These are phyloP conservation scores for Microctenopoma lineatum DNA, from an alignment of 2,797 vertebrate genomes.

Conservation along the genomic window DNA sequence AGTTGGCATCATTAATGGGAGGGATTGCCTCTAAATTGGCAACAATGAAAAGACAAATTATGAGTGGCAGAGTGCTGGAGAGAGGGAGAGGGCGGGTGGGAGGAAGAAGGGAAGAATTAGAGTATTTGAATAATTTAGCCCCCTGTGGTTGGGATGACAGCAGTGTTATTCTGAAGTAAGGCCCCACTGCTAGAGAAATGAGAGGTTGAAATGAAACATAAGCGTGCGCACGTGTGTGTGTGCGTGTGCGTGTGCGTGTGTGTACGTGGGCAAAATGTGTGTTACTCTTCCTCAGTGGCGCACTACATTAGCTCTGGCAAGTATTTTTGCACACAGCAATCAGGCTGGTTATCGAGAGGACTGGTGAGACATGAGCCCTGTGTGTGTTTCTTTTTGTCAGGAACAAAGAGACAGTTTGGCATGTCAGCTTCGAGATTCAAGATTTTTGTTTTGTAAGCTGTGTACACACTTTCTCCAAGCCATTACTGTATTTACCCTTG, in stretches of 20 bases:
- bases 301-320: constrained; percentile 60
- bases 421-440: constrained; percentile 59
- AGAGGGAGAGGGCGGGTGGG: constrained; percentile 76
- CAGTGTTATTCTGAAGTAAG: constrained; percentile 94
- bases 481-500: constrained; percentile 64
- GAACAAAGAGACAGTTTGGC: constrained; percentile 63
- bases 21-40: constrained; percentile 97
- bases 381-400: constrained; percentile 64
- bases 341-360: constrained; percentile 53
- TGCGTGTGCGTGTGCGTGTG: constrained; percentile 52
- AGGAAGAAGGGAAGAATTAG: constrained; percentile 94
- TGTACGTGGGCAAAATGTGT: constrained; percentile 34
- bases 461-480: constrained; percentile 58
- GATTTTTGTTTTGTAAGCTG: constrained; percentile 63
- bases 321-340: constrained; percentile 68
- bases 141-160: constrained; percentile 94
- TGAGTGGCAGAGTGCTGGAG: constrained; percentile 85
- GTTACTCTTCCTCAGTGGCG: constrained; percentile 56
- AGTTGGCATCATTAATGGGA: constrained; percentile 95
- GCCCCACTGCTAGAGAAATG: constrained; percentile 95
- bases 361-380: constrained; percentile 60
- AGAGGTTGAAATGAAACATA: constrained; percentile 88
- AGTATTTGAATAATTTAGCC: constrained; percentile 99
- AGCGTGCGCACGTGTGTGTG: constrained; percentile 74
- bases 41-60: constrained; percentile 96